Evolutionary conservation across 1,140 invertebrate genomes (phyloP), one percentile per base, ranked within the genome.

Genomic region (Temnothorax longispinosus): DNA sequence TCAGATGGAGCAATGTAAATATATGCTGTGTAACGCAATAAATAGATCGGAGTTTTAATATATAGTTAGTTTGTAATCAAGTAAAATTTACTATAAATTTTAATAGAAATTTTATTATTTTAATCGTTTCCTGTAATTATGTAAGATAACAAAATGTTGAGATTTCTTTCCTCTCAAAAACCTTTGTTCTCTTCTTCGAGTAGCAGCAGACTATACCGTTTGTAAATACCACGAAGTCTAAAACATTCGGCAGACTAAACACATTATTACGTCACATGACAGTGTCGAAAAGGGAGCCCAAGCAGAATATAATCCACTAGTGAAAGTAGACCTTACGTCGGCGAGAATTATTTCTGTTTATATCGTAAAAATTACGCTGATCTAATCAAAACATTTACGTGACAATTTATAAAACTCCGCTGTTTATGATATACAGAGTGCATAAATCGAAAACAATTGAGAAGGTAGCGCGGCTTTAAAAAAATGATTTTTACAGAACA

Each of bases 231-330:
- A 84, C 85, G 50, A 84, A 85, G 85, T 71, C 64, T 74, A 86
- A 89, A 89, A 87, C 88, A 75, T 87, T 76, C 84, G 60, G 50
- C 85, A 90, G 89, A 87, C 89, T 90, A 90, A 90, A 90, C 88
- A 90, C 71, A 78, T 80, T 69, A 80, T 80, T 85, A 76, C 52
- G 80, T 87, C 86, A 72, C n/a, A 27, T 86, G 75, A 78, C 64
- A 80, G 41, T 78, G 75, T 58, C 75, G 76, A 71, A 80, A 80
- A 80, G 41, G 32, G 52, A 80, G 64, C 75, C 69, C 54, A 60
- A 75, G 80, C 80, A 1, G 69, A 84, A 84, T 84, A 50, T 74
- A 84, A 84, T 50, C 80, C 80, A 60, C 44, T 62, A 84, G 44
- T 84, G 32, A 74, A 60, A 84, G 56, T 54, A 62, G 32, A 15